phyloP scores from a whole-genome alignment of 2,797 vertebrate genomes.

The Periophthalmus magnuspinnatus region DNA sequence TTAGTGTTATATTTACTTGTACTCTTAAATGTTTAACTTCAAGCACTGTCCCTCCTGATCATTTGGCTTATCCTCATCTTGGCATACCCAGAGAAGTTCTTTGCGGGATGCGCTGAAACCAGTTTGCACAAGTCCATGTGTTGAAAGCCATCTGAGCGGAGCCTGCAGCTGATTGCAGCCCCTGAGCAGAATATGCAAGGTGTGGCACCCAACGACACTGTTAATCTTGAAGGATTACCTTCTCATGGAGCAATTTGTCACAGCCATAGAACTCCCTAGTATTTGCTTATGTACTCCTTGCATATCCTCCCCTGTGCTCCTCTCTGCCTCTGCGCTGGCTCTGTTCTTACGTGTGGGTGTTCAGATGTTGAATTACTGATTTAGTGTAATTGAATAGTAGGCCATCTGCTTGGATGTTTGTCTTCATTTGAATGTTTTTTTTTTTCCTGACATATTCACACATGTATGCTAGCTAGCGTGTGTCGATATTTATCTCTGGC shows the following conservation, averaged over 20 bases:
- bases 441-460: slow-evolving; percentile 43
- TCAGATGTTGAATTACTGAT: slow-evolving; percentile 61
- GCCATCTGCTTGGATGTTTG: slow-evolving; percentile 65
- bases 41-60: slow-evolving; percentile 16
- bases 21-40: not conserved
- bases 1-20: not conserved
- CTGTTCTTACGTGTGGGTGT: slow-evolving; percentile 55
- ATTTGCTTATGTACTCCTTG: slow-evolving; percentile 50
- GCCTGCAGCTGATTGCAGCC: slow-evolving; percentile 45
- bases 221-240: slow-evolving; percentile 74
- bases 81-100: slow-evolving; percentile 11
- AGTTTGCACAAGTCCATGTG: slow-evolving; percentile 45
- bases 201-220: slow-evolving; percentile 65
- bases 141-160: slow-evolving; percentile 55
- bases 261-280: slow-evolving; percentile 48
- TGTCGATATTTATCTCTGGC: slow-evolving; percentile 60
- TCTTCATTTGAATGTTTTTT: slow-evolving; percentile 41
- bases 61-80: slow-evolving; percentile 27
- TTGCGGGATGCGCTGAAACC: slow-evolving; percentile 42
- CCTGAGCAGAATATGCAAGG: slow-evolving; percentile 61
- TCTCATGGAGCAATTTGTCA: slow-evolving; percentile 67
- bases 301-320: slow-evolving; percentile 33
- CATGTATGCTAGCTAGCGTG: slow-evolving; percentile 47
- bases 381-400: slow-evolving; percentile 57
- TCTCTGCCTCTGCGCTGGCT: slow-evolving; percentile 35